Percentiles rank a stretch among this genome's conserved stretches.
Evolutionary conservation across 2,797 vertebrate species (phyloP).

Genomic region (Eulemur coronatus): DNA sequence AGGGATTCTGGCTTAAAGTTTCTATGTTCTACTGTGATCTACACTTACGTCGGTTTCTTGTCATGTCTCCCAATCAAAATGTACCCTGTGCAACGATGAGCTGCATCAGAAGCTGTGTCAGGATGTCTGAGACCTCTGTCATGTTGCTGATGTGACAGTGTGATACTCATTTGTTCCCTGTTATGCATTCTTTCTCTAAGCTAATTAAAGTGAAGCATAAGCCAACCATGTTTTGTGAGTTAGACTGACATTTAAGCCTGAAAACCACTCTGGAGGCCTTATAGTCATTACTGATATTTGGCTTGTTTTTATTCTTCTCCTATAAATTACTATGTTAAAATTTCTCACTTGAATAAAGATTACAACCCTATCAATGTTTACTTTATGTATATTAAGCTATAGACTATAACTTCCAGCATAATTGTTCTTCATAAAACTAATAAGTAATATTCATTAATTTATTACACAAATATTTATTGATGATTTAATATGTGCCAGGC

Average conservation of each 20-base stretch:
- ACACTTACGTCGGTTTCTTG: not conserved
- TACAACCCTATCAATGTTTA: not conserved
- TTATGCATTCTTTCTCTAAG: not conserved
- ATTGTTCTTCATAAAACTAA: not conserved
- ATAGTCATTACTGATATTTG: not conserved
- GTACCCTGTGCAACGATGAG: not conserved
- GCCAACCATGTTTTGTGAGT: not conserved
- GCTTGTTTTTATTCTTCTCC: not conserved
- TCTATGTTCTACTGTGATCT: not conserved
- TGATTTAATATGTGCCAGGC: not conserved
- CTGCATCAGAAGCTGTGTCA: not conserved
- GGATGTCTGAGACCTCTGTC: not conserved
- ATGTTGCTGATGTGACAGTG: not conserved
- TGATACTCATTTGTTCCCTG: not conserved
- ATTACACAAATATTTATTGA: not conserved
- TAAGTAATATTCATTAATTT: not conserved
- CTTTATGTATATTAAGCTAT: not conserved
- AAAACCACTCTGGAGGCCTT: not conserved
- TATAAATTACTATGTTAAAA: not conserved
- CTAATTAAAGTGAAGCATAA: not conserved
- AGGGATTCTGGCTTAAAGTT: no score
- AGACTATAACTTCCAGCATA: not conserved
- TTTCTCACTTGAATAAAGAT: not conserved
- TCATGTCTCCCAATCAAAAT: not conserved
- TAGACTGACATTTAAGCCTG: not conserved